Percentiles rank a stretch among this genome's conserved stretches.
Evolutionary conservation across 2,797 vertebrate genomes (phyloP).

Genomic region (Nyctalus aviator): DNA sequence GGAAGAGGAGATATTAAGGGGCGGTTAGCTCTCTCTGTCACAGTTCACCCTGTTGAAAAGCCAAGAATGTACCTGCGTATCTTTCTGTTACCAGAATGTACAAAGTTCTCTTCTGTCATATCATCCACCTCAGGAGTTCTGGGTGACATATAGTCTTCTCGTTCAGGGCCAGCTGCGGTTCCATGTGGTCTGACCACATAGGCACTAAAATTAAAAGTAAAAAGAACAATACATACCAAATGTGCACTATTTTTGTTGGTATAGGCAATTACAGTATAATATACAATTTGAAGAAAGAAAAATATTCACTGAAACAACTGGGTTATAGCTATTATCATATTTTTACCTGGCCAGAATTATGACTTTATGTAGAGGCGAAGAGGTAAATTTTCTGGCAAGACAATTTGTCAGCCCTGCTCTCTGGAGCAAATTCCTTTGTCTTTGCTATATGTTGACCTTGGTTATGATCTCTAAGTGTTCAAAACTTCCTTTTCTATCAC

Average conservation of each 20-base stretch:
- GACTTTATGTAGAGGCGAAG: background rate
- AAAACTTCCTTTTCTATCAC: background rate
- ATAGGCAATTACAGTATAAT: background rate
- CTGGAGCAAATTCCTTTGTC: background rate
- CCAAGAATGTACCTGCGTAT: background rate
- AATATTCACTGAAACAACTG: background rate
- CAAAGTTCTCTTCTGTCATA: background rate
- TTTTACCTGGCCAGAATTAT: background rate
- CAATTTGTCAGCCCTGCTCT: background rate
- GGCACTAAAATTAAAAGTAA: background rate
- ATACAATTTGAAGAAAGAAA: background rate
- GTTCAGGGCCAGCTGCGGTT: background rate
- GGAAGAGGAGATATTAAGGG: background rate
- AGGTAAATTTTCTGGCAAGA: background rate
- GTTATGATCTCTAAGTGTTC: background rate
- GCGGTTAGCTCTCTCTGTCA: background rate
- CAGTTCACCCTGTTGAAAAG: background rate
- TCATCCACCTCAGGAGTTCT: background rate
- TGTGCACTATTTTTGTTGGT: background rate
- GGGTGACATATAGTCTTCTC: fast-evolving
- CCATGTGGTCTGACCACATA: background rate
- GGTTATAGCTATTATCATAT: background rate
- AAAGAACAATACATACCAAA: background rate
- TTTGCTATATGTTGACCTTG: background rate
- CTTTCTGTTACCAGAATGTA: background rate